Conservation (phyloP, 2,888 invertebrate species). For the Mongoloraphidia duomilia region DNA sequence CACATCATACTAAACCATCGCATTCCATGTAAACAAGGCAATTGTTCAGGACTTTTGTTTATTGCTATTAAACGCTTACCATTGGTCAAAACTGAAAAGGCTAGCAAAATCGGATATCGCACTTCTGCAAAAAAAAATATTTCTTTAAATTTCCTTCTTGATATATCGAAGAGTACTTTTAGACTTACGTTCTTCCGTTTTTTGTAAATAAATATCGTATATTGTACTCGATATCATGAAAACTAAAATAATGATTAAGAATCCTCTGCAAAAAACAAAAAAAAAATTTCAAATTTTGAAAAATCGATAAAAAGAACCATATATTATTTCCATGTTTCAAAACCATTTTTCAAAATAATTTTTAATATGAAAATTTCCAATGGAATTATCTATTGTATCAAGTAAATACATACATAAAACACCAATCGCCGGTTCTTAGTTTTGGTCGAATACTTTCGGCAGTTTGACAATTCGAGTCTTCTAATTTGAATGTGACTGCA, state of each 20-base stretch:
- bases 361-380: too few relatives aligned
- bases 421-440: conserved; percentile 1
- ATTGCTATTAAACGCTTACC: conserved; percentile 28
- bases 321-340: too few relatives aligned
- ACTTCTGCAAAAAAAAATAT: conserved; percentile 11
- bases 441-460: background rate
- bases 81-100: conserved; percentile 32
- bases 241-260: background rate
- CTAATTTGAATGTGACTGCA: background rate
- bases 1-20: conserved; percentile 33
- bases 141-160: background rate
- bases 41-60: conserved; percentile 23
- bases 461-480: background rate
- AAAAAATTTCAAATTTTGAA: background rate
- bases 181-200: conserved; percentile 11
- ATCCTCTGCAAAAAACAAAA: conserved; percentile 1
- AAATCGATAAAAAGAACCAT: background rate
- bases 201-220: conserved; percentile 12
- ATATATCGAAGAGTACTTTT: background rate
- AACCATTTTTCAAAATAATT: too few relatives aligned
- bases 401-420: background rate
- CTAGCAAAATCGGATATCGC: conserved; percentile 11
- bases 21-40: conserved; percentile 33
- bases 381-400: too few relatives aligned
- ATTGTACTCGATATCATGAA: conserved; percentile 13